Conservation (phyloP, 1,140 invertebrate species). For the Bombus soroeensis region DNA sequence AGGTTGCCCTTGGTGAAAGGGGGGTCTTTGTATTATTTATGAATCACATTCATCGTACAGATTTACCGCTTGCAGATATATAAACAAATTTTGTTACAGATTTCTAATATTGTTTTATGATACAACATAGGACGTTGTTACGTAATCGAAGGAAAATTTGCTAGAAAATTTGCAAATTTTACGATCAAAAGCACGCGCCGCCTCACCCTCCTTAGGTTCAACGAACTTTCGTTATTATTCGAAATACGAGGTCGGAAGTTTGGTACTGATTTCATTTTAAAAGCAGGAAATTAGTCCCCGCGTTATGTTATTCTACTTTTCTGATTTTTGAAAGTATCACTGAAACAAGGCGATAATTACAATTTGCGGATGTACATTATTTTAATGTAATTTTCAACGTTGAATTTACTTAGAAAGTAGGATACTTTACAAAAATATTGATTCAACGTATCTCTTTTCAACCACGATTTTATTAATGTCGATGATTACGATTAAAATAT, state of each 20-base stretch:
- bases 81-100: neutral
- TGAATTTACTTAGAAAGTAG: too few relatives aligned
- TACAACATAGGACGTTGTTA: accelerated
- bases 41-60: neutral
- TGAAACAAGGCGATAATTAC: neutral
- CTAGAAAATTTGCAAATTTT: neutral
- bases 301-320: neutral
- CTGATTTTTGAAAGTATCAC: neutral
- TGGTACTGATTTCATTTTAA: neutral
- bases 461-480: too few relatives aligned
- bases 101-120: neutral
- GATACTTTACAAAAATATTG: too few relatives aligned
- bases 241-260: neutral
- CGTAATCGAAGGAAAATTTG: too few relatives aligned
- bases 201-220: too few relatives aligned
- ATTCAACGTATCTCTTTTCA: too few relatives aligned
- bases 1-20: too few relatives aligned
- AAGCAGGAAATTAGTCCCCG: neutral
- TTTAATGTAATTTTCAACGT: too few relatives aligned
- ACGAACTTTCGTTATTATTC: too few relatives aligned
- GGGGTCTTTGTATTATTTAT: neutral
- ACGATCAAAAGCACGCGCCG: neutral
- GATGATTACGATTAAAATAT: too few relatives aligned
- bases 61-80: neutral
- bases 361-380: too few relatives aligned